These are phyloP conservation scores for Tragelaphus strepsiceros DNA, from an alignment of 2,113 vertebrate genomes.

Conservation along the genomic window DNA sequence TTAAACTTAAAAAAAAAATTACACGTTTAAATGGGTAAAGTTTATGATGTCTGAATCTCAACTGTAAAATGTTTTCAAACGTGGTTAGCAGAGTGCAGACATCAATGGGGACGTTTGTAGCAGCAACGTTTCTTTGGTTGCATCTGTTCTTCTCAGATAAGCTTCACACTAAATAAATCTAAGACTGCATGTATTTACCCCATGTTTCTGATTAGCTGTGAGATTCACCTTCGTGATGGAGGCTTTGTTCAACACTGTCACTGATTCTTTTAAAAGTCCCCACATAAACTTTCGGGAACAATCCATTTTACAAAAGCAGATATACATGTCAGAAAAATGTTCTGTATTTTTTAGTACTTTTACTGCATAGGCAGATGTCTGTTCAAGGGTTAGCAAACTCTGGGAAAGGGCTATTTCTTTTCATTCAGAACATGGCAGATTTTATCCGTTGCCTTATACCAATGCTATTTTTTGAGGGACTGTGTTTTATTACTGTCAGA, in stretches of 20 bases:
- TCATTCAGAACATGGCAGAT: not conserved
- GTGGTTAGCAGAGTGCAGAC: not conserved
- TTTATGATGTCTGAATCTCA: not conserved
- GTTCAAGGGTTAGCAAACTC: not conserved
- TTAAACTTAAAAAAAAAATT: not conserved
- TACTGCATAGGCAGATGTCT: not conserved
- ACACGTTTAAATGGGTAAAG: not conserved
- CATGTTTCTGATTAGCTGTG: not conserved
- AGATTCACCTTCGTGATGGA: not conserved
- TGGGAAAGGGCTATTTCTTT: not conserved
- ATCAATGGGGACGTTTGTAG: not conserved
- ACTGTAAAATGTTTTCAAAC: not conserved
- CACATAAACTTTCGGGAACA: not conserved
- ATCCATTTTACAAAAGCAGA: not conserved
- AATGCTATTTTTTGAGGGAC: constrained; percentile 14
- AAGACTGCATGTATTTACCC: not conserved
- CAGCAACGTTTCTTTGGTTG: not conserved
- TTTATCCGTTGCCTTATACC: not conserved
- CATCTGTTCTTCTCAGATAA: not conserved
- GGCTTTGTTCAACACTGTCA: not conserved
- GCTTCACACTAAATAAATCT: not conserved
- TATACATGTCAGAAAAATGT: not conserved
- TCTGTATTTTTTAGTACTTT: not conserved
- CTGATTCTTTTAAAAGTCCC: not conserved
- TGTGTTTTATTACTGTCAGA: constrained; percentile 39